Conservation (phyloP, 2,797 vertebrate species). For the Anolis apletophallus region DNA sequence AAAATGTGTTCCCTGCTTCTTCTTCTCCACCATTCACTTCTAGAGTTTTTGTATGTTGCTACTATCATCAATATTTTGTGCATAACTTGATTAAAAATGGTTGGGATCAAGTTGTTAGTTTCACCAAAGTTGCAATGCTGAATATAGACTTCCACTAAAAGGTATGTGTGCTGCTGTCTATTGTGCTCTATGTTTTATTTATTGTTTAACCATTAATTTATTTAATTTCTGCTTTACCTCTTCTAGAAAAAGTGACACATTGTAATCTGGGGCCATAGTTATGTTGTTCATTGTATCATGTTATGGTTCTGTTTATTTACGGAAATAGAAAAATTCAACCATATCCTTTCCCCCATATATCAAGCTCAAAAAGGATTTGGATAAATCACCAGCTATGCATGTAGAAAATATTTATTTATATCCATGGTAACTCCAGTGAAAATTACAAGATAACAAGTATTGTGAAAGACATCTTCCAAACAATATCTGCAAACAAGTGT, state of each 20-base stretch:
- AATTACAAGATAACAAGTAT: neutral
- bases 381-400: neutral
- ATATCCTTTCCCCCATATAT: neutral
- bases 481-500: neutral
- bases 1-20: neutral
- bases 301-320: neutral
- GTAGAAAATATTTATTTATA: neutral
- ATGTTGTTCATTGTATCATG: neutral
- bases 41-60: too few species aligned
- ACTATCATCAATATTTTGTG: too few species aligned
- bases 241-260: too few species aligned
- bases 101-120: too few species aligned
- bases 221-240: too few species aligned
- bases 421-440: neutral
- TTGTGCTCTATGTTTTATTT: too few species aligned
- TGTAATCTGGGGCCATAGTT: too few species aligned
- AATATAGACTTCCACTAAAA: too few species aligned
- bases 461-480: neutral
- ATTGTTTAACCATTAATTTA: too few species aligned
- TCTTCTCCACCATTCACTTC: neutral
- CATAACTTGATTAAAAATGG: too few species aligned
- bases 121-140: too few species aligned
- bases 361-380: neutral
- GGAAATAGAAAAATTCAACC: neutral
- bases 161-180: too few species aligned